phyloP scores from a whole-genome alignment of 2,113 vertebrate genomes.

The Maylandia zebra region DNA sequence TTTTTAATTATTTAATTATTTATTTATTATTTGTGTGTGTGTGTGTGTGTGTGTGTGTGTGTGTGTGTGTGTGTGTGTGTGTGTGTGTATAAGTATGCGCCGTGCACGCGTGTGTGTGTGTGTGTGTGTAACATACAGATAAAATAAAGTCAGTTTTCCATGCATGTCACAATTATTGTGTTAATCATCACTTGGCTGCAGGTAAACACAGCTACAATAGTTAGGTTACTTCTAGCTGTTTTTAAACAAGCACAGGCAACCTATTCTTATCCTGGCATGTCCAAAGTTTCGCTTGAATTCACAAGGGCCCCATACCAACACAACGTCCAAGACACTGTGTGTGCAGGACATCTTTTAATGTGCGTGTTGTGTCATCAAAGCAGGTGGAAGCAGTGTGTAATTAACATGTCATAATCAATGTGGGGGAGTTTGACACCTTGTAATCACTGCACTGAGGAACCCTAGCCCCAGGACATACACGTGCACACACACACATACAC shows the following conservation, averaged over 20 bases:
- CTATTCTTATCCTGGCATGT: background rate
- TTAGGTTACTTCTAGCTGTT: background rate
- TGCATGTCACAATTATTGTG: background rate
- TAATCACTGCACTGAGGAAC: conserved; percentile 91
- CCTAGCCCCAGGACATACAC: conserved; percentile 72
- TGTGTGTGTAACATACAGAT: background rate
- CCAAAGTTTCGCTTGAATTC: background rate
- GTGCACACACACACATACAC: background rate
- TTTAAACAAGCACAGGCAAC: background rate
- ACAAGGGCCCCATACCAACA: background rate
- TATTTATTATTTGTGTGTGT: background rate
- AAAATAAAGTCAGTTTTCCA: background rate
- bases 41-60: background rate
- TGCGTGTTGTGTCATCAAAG: conserved; percentile 77
- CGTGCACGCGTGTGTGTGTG: background rate
- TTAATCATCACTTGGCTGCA: background rate
- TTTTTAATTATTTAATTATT: background rate
- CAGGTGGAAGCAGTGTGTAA: conserved; percentile 96
- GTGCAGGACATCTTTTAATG: background rate
- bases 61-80: background rate
- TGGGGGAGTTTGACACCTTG: conserved; percentile 82
- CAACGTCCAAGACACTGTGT: background rate
- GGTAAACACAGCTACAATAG: background rate
- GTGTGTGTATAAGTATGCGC: too few relatives aligned
- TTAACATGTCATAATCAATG: conserved; percentile 99